Base-by-base conservation (phyloP, 2,888 invertebrate species). In the Erannis defoliaria region DNA sequence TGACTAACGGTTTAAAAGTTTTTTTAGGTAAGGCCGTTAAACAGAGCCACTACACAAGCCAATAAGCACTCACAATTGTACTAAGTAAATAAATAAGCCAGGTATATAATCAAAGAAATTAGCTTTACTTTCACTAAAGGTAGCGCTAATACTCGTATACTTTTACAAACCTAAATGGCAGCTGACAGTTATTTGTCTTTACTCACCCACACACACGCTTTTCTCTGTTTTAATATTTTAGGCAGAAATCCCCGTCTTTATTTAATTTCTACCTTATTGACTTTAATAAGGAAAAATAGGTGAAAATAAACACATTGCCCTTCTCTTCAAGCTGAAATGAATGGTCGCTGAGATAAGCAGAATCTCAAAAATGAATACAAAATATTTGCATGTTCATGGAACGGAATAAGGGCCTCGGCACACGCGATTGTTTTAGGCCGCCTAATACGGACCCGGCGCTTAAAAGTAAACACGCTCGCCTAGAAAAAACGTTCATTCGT, bases 321-420 rank as follows among this genome's bases (percentile, higher is more conserved):
- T 38, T 19, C 23, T 38, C 38, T 26, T 38, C 42, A 31, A 31
- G 10, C 18, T 14, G 31, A 43, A 54, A 45, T 29, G 55, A 35
- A 48, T 48, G 55, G 48, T n/a, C 29, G 31, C 14, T 4, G 37
- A 37, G 55, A 55, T 55, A 55, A 38, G 19, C 35, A 18, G 19
- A 46, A 46, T 48, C 46, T 48, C 55, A 29, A 49, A 55, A 55
- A 55, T 48, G 55, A 55, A 55, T 46, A 48, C 38, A 55, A 48
- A 48, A 55, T 48, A 55, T 48, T 55, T 45, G 54, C 33, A 0
- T 45, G 16, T 35, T 42, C 53, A 19, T 31, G 31, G 26, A 42
- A 53, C 42, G 31, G 38, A 8, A 21, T 53, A 31, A 53, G n/a
- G 42, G 12, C 5, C n/a, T 3, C 21, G 2, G 42, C 21, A 42